phyloP scores from a whole-genome alignment of 2,888 invertebrate genomes.

The Halictus quadricinctus region DNA sequence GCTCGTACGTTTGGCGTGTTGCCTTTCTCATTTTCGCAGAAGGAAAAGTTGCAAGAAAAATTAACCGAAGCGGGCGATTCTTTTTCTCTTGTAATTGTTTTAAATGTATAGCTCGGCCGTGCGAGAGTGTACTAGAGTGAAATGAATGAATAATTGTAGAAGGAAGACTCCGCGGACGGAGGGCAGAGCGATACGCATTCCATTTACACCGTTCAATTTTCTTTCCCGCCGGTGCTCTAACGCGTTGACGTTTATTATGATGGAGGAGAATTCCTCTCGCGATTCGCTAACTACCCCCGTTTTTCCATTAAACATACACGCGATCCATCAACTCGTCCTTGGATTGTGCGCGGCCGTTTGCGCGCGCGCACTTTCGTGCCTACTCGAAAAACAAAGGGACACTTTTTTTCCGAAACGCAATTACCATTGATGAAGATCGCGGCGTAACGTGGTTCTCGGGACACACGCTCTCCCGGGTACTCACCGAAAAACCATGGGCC shows the following conservation, averaged over 20 bases:
- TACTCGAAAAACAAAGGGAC: slow-evolving; percentile 10
- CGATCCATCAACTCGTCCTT: slow-evolving; percentile 4
- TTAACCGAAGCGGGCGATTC: background rate
- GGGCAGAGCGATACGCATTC: slow-evolving; percentile 12
- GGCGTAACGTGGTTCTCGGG: background rate
- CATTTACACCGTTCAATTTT: slow-evolving; percentile 4
- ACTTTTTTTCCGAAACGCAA: background rate
- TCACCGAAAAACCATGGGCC: background rate
- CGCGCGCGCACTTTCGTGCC: background rate
- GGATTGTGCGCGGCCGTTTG: background rate
- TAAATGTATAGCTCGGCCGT: background rate
- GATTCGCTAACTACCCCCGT: background rate
- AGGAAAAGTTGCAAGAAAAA: background rate
- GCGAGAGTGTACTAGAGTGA: background rate
- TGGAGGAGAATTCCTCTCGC: slow-evolving; percentile 17
- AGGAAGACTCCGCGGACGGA: background rate
- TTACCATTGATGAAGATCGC: slow-evolving; percentile 4
- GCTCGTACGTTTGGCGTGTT: background rate
- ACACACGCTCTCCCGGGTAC: slow-evolving; percentile 10
- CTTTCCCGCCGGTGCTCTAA: slow-evolving; percentile 5
- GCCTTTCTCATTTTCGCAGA: background rate
- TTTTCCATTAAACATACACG: slow-evolving; percentile 21
- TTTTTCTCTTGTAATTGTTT: background rate
- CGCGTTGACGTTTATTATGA: slow-evolving; percentile 27
- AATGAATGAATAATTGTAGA: slow-evolving; percentile 10